Conservation (phyloP, 2,888 invertebrate genomes). For the Cephus sareptanus region DNA sequence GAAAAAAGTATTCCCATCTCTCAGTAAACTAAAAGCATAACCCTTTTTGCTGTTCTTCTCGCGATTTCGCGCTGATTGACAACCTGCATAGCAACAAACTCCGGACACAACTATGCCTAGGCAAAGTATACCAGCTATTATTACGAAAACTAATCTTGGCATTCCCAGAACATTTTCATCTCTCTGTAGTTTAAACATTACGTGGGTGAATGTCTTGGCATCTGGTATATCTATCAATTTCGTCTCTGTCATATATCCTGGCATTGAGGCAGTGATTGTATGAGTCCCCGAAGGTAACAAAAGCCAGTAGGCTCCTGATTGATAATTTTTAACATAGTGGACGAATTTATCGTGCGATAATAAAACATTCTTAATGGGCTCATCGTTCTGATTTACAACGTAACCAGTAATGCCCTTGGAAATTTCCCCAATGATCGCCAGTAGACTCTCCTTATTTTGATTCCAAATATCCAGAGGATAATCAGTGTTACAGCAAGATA, state of each 20-base stretch:
- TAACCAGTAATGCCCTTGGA: slow-evolving; percentile 53
- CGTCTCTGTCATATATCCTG: slow-evolving; percentile 72
- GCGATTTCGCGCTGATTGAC: slow-evolving; percentile 60
- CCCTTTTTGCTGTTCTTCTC: slow-evolving; percentile 64
- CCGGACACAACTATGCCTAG: slow-evolving; percentile 69
- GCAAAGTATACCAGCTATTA: slow-evolving; percentile 76
- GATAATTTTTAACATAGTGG: slow-evolving; percentile 45
- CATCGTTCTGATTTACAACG: slow-evolving; percentile 48
- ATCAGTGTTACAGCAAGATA: slow-evolving; percentile 60
- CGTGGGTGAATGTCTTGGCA: slow-evolving; percentile 39
- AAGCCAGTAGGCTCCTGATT: slow-evolving; percentile 59
- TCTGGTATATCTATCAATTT: slow-evolving; percentile 66
- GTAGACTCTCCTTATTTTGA: slow-evolving; percentile 50
- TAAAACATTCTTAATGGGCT: slow-evolving; percentile 51
- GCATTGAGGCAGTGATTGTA: slow-evolving; percentile 69
- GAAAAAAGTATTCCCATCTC: slow-evolving; percentile 68
- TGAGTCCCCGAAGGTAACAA: slow-evolving; percentile 64
- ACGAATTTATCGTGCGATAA: slow-evolving; percentile 53
- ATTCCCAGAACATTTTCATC: slow-evolving; percentile 80
- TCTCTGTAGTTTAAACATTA: slow-evolving; percentile 76
- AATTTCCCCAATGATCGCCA: slow-evolving; percentile 46
- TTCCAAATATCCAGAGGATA: slow-evolving; percentile 48
- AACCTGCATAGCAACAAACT: slow-evolving; percentile 71
- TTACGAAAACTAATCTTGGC: slow-evolving; percentile 81
- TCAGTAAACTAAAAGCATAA: slow-evolving; percentile 73